Evolutionary conservation across 1,140 invertebrate species (phyloP).

Genomic region (Bombus huntii): DNA sequence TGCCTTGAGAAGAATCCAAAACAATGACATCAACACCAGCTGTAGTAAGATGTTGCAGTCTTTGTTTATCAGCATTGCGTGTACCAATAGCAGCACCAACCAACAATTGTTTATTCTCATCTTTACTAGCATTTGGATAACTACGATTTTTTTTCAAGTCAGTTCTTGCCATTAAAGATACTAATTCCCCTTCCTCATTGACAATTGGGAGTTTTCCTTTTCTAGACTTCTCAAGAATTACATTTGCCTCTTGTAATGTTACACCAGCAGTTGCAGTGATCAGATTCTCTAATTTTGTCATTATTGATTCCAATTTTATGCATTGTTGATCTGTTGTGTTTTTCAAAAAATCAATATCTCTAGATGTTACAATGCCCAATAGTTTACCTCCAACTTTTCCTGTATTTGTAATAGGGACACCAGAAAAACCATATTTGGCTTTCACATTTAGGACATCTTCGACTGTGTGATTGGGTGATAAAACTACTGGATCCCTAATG

Average conservation of each 20-base stretch:
- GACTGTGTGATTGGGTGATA: constrained; percentile 93
- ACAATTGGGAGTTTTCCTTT: constrained; percentile 98
- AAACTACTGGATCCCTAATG: constrained; percentile 96
- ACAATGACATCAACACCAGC: constrained; percentile 99
- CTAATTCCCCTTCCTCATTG: constrained; percentile 94
- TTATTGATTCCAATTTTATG: constrained; percentile 89
- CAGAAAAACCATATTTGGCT: constrained; percentile 96
- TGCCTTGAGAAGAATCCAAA: constrained; percentile 99
- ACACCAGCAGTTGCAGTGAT: constrained; percentile 94
- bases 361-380: constrained; percentile 98
- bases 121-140: constrained; percentile 98
- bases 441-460: constrained; percentile 95
- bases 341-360: constrained; percentile 98
- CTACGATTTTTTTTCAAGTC: constrained; percentile 99
- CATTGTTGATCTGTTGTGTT: constrained; percentile 82
- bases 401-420: constrained; percentile 97
- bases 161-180: constrained; percentile 97
- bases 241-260: constrained; percentile 96
- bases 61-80: constrained; percentile 90
- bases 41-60: constrained; percentile 90
- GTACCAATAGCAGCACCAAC: constrained; percentile 99
- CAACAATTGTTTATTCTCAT: constrained; percentile 97
- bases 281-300: constrained; percentile 94
- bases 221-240: constrained; percentile 97
- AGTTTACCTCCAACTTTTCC: constrained; percentile 96